Base-by-base conservation (phyloP, 2,113 vertebrate species). In the Dolichotis patagonum region DNA sequence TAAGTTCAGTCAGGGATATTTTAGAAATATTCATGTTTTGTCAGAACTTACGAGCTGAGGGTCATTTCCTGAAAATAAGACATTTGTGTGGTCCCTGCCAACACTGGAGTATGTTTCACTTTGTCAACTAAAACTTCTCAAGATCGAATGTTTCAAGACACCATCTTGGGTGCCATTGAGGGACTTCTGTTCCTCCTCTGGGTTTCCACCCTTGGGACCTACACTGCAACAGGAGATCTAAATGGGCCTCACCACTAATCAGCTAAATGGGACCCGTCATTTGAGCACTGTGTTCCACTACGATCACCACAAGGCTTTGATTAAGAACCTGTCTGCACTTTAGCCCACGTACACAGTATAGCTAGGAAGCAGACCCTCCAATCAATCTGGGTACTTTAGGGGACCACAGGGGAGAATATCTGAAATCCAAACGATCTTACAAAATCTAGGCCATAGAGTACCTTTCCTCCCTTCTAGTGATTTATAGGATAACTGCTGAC, bases 21-120 rank as follows among this genome's bases (percentile, higher is more conserved):
- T 97, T 69, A 56, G 65, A 89, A 90, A 91, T 84, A 91, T 80
- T 97, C 73, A 93, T 93, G 49, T 95, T 97, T 96, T 94, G 95
- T 95, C 93, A 92, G 94, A 85, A 93, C 88, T 75, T 90, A 90
- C 69, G 85, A 95, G 49, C 84, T 93, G 69, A 65, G 73, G 82
- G 94, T 96, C 90, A 97, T 92, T 97, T 97, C 95, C 96, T 95
- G 90, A 95, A 95, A 96, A 85, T 86, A 83, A 96, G 84, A 71
- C 67, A n/a, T 88, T 77, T 14, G 0, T 73, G 83, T 1, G 81
- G 30, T 67, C 41, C 28, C 28, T 90, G 91, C 95, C 95, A 96
- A 90, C 7, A 19, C 22, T 38, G 38, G 16, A 69, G 46, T 88
- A 86, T 78, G 86, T 83, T 88, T 91, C 19, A 91, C 56, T 95